Evolutionary conservation across 2,797 vertebrate genomes (phyloP).

Genomic region (Sibirionetta formosa): DNA sequence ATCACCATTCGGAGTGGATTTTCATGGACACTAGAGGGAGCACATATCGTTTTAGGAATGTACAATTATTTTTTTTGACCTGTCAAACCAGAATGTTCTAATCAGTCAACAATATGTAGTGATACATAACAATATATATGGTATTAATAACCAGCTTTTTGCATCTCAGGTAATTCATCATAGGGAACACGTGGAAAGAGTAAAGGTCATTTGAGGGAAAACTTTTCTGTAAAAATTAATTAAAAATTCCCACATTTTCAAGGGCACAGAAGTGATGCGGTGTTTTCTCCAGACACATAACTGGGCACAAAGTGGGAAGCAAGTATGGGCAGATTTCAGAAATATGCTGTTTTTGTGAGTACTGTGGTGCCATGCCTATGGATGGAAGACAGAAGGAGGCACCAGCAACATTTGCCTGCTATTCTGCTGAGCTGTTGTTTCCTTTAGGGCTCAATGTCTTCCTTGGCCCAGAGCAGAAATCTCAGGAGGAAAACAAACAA

Average conservation of each 20-base stretch:
- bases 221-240: not conserved
- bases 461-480: not conserved
- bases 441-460: accelerated
- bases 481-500: too few relatives aligned
- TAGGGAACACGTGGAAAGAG: not conserved
- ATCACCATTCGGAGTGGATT: not conserved
- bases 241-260: not conserved
- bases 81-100: not conserved
- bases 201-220: accelerated
- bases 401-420: not conserved
- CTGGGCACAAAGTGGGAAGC: not conserved
- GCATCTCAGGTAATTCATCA: accelerated
- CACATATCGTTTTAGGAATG: constrained; percentile 39
- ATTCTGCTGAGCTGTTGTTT: accelerated
- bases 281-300: not conserved
- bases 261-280: not conserved
- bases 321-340: not conserved
- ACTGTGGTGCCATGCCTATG: accelerated
- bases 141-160: not conserved
- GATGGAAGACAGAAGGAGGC: not conserved
- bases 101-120: not conserved
- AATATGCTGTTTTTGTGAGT: not conserved
- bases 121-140: not conserved
- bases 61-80: not conserved
- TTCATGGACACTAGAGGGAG: constrained; percentile 70